Base-by-base conservation (phyloP, 1,140 invertebrate species). In the Polypedilum pembai region DNA sequence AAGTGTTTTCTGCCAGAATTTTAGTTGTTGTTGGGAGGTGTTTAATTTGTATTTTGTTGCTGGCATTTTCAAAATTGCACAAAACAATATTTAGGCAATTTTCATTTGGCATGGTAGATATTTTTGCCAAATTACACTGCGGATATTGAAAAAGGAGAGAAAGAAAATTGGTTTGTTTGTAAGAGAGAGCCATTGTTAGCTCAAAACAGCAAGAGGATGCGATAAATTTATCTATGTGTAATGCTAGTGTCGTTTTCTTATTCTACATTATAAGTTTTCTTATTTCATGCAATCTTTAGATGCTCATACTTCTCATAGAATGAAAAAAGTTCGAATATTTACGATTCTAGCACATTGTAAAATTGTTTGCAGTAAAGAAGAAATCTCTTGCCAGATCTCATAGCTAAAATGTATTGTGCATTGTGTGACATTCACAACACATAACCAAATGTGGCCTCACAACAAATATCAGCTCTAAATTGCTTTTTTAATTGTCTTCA, bases 51-150 rank as follows among this genome's bases (percentile, higher is more conserved):
- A 3, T 33, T 18, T 69, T 69, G 65, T 69, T 18, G 65, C 18
- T 69, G 65, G 65, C 65, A 69, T 18, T 69, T 18, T 21, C 17
- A 8, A 20, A 69, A 69, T n/a, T 56, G 10, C 12, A 56, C 12
- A 56, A n/a, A 15, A 56, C 12, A 56, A 56, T 56, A 56, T 56
- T 56, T 56, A 56, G 45, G 45, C 45, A 56, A 56, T 56, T 56
- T 56, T 56, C 45, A 56, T n/a, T n/a, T n/a, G 45, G 15, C 12
- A 56, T 33, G 5, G 24, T 5, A 56, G n/a, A 56, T n/a, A 56
- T 12, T n/a, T n/a, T n/a, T 56, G 45, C 65, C 17, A 69, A 69
- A 69, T 69, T 69, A 69, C 65, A 69, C 17, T 69, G 65, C 65
- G 65, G 65, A 69, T 69, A 69, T 69, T 69, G 65, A 69, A 69